These are phyloP conservation scores for Alectoris magna DNA, from an alignment of 2,797 vertebrate genomes.

Conservation along the genomic window DNA sequence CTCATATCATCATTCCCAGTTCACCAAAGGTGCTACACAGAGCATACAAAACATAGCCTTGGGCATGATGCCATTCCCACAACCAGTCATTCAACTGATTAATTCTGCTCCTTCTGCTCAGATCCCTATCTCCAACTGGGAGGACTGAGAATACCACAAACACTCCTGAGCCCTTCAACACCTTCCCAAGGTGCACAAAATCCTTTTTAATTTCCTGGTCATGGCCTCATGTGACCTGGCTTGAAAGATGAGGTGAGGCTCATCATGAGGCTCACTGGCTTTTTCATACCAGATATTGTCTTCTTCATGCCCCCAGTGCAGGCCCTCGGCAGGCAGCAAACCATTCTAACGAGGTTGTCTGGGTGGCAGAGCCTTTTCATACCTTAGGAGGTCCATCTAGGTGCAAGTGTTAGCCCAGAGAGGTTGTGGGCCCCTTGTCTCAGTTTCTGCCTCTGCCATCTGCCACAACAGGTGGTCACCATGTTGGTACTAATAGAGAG, in stretches of 20 bases:
- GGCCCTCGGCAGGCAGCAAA: neutral
- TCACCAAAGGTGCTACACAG: neutral
- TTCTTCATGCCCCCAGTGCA: neutral
- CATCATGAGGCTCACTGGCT: neutral
- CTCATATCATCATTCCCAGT: neutral
- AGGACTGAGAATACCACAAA: neutral
- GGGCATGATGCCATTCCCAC: neutral
- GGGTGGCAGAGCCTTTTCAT: neutral
- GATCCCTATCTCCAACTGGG: neutral
- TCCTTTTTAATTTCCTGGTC: neutral
- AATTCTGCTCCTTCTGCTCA: neutral
- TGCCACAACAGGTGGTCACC: no score
- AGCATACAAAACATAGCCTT: neutral
- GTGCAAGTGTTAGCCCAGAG: no score
- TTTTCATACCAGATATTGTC: neutral
- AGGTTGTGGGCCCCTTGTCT: no score
- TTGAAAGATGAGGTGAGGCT: neutral
- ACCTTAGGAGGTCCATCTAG: no score
- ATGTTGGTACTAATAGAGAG: no score
- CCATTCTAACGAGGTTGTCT: no score
- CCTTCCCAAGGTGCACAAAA: neutral
- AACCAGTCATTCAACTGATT: neutral
- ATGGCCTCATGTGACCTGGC: neutral
- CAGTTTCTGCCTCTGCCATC: no score
- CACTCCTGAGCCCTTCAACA: neutral